Base-by-base conservation (phyloP, 2,888 invertebrate species). In the Calliopum simillimum region DNA sequence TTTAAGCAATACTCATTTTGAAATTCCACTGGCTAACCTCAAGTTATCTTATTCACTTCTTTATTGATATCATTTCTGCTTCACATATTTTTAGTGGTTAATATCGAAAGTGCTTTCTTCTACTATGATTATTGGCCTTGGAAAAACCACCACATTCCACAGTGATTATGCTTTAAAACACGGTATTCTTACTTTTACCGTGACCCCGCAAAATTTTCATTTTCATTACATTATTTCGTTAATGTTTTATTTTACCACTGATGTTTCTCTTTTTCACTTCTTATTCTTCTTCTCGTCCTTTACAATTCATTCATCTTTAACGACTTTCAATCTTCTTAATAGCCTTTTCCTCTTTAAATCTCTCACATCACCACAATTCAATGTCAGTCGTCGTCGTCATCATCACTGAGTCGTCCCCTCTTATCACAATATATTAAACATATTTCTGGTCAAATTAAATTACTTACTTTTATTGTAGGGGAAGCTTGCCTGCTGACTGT, bases 1-100 rank as follows among this genome's bases (percentile, higher is more conserved):
- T 33, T 3, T 8, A 33, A 33, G 5, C 33, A 33, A 33, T 33
- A 33, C 8, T 33, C 33, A 33, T 33, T 33, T 8, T 8, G 1
- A 8, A n/a, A n/a, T 49, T 6, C 13, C 49, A 11, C 13, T 53
- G 21, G 3, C 5, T 19, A 16, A 53, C 53, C n/a, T 16, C 33
- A 41, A 33, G 53, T 43, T 64, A 33, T 33, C 33, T 33, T 51
- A 64, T 64, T 51, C 53, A 19, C 19, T 19, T 51, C 51, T 64
- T 64, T 53, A 64, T 64, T 53, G 64, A 41, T 1, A 11, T 64
- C 19, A 53, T 53, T 64, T 51, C 64, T 53, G 64, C 64, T 41
- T 41, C 51, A 53, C 51, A 51, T 64, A 43, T 25, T 53, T 59
- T 53, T 64, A 64, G 53, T 64, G 64, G 64, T 64, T 64, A 43